phyloP scores from a whole-genome alignment of 2,888 invertebrate genomes.

The Phengaris alcon region DNA sequence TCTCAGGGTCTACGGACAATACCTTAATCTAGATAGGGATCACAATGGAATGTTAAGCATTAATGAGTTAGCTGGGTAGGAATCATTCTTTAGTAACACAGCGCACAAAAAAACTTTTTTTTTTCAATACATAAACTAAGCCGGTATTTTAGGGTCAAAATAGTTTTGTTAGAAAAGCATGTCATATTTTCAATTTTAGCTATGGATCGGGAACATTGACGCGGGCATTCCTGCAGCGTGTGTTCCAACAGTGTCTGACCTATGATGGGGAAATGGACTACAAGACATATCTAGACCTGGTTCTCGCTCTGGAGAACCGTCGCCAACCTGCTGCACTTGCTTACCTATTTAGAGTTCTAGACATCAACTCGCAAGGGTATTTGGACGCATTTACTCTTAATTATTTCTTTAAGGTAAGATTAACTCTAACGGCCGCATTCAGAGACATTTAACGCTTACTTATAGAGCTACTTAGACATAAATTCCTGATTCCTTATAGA shows the following conservation, averaged over 20 bases:
- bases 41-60: conserved; percentile 97
- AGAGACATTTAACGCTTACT: too few species aligned
- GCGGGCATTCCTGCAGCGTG: conserved; percentile 92
- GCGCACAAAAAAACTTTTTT: background rate
- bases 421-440: background rate
- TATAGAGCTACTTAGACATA: too few species aligned
- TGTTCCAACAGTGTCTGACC: conserved; percentile 96
- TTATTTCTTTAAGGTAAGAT: conserved; percentile 90
- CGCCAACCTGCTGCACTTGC: conserved; percentile 94
- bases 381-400: conserved; percentile 94
- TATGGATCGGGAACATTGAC: conserved; percentile 96
- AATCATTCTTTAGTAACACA: too few species aligned
- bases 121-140: too few species aligned
- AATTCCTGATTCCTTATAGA: too few species aligned
- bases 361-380: conserved; percentile 92
- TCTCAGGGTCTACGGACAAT: conserved; percentile 94
- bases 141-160: too few species aligned
- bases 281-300: conserved; percentile 96
- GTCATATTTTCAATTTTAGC: conserved; percentile 26
- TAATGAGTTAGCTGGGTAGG: conserved; percentile 90
- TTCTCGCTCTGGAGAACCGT: conserved; percentile 94
- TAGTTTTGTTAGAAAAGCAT: background rate
- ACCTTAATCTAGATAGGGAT: conserved; percentile 94
- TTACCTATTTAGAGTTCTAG: conserved; percentile 94
- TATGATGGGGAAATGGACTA: conserved; percentile 98